Percentiles rank a stretch among this genome's conserved stretches.
phyloP scores from a whole-genome alignment of 2,888 invertebrate genomes.

The Acronicta leporina region DNA sequence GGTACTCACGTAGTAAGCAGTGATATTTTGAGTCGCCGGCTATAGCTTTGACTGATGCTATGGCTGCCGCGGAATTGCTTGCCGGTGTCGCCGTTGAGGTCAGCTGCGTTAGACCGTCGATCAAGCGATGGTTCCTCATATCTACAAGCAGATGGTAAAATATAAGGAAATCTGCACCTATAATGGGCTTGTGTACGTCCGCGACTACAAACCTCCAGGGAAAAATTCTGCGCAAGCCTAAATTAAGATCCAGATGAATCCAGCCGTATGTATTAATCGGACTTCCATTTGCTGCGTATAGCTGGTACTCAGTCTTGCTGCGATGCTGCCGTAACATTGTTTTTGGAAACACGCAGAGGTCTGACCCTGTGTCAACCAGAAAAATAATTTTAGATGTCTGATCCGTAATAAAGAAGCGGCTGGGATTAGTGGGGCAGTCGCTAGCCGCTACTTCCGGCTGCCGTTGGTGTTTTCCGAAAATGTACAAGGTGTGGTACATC shows the following conservation, averaged over 20 bases:
- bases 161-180: too few species aligned
- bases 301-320: neutral
- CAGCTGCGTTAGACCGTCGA: neutral
- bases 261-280: neutral
- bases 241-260: neutral
- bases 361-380: too few species aligned
- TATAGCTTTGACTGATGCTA: neutral
- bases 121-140: neutral
- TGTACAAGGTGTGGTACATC: neutral
- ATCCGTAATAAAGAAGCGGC: neutral
- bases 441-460: neutral
- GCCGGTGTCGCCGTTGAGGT: neutral
- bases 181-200: too few species aligned
- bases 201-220: too few species aligned
- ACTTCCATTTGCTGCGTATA: neutral
- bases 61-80: neutral
- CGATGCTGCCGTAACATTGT: neutral
- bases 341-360: neutral
- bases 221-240: neutral
- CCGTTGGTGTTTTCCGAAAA: neutral
- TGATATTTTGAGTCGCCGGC: neutral
- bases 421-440: neutral
- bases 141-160: too few species aligned
- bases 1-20: neutral
- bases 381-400: neutral